Base-by-base conservation (phyloP, 2,797 vertebrate species). In the Rhabdomys pumilio region DNA sequence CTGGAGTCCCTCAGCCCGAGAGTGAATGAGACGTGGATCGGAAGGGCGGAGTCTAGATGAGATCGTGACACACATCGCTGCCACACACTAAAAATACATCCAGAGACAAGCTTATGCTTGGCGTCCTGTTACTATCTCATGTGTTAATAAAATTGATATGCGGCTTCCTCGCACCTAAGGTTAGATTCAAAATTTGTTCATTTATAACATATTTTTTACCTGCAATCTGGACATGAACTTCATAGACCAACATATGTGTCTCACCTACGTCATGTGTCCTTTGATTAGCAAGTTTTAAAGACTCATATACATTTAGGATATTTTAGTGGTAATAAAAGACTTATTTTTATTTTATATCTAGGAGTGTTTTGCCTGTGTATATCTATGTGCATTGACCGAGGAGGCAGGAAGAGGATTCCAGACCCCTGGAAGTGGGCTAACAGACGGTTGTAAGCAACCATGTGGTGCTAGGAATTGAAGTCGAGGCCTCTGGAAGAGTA, bases 241-340 rank as follows among this genome's bases (percentile, higher is more conserved):
- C 47, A 69, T 44, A 65, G 53, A 67, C 85, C 50, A 77, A 47
- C 6, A n/a, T 59, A 67, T 50, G 65, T 26, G 47, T 41, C 61
- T 92, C 75, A 75, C 59, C 26, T 89, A 44, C 7, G n/a, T 92
- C 75, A 65, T 20, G 0, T 26, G 24, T 13, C 73, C 80, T 89
- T 53, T 57, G 24, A 79, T 75, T 89, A 69, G 81, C 69, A 65
- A 67, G 53, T 94, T 94, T 90, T 73, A 20, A 47, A 88, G 73
- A 73, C 9, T 89, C 44, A 31, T 17, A 44, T 72, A 77, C 44
- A 79, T 47, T 82, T 80, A 92, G 76, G 59, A 4, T 86, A 79
- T 90, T 82, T 86, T 19, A 73, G 67, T 47, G 55, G 41, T 82
- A 82, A 59, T 91, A 67, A 81, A 65, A 65, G 5, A 47, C 20